Conservation (phyloP, 2,888 invertebrate genomes). For the Archips xylosteana region DNA sequence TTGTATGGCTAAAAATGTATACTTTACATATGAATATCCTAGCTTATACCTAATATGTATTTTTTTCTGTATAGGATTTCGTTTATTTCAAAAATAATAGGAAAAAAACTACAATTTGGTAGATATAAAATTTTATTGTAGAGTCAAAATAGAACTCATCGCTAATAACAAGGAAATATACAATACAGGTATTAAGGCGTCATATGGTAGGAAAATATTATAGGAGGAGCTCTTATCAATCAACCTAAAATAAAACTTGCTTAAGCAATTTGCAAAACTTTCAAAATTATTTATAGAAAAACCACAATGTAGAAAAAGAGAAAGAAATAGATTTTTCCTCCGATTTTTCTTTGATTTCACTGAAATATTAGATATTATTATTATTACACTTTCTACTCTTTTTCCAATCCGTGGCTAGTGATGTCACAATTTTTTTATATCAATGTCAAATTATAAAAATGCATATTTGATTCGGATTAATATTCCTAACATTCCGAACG, state of each 20-base stretch:
- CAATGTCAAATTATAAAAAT: slow-evolving; percentile 53
- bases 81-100: slow-evolving; percentile 15
- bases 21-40: too few species aligned
- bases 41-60: too few species aligned
- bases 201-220: slow-evolving; percentile 47
- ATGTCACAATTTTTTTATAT: slow-evolving; percentile 16
- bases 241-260: slow-evolving; percentile 47
- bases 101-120: slow-evolving; percentile 52
- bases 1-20: too few species aligned
- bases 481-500: slow-evolving; percentile 56
- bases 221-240: slow-evolving; percentile 51
- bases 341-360: not conserved
- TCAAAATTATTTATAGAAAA: slow-evolving; percentile 5
- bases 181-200: slow-evolving; percentile 43
- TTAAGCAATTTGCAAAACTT: slow-evolving; percentile 42
- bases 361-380: not conserved
- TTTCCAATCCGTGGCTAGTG: slow-evolving; percentile 13
- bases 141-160: slow-evolving; percentile 72
- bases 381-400: not conserved
- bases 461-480: slow-evolving; percentile 52
- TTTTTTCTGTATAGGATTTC: too few species aligned
- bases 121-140: slow-evolving; percentile 81
- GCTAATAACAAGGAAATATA: slow-evolving; percentile 79
- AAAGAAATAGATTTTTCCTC: slow-evolving; percentile 10
- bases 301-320: slow-evolving; percentile 18